Evolutionary conservation across 2,113 vertebrate species (phyloP).

Genomic region (Choloepus hoffmanni): DNA sequence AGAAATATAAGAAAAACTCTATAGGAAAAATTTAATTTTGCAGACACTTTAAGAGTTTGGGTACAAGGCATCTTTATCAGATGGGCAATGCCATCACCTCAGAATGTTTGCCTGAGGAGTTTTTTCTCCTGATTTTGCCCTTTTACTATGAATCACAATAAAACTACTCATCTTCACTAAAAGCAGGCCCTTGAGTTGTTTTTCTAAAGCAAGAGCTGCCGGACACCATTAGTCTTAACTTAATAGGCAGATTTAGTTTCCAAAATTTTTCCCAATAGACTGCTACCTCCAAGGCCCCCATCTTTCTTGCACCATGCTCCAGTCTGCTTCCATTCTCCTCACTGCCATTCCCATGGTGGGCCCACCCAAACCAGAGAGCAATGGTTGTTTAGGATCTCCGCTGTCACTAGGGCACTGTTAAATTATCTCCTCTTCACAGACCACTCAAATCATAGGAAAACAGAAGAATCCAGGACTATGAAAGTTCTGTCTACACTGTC

Average conservation of each 20-base stretch:
- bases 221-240: neutral
- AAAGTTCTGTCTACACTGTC: neutral
- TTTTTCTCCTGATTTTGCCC: neutral
- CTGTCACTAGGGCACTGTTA: no score
- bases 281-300: neutral
- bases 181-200: neutral
- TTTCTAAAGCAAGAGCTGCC: neutral
- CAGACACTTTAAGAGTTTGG: neutral
- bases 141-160: neutral
- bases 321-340: neutral
- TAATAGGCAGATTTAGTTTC: neutral
- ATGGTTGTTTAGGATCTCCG: fast-evolving
- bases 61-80: neutral
- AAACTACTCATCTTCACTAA: neutral
- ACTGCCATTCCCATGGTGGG: fast-evolving
- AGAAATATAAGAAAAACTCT: neutral
- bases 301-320: neutral
- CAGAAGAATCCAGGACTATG: neutral
- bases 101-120: neutral
- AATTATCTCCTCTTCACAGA: neutral
- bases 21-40: neutral
- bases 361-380: neutral
- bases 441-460: neutral
- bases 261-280: neutral
- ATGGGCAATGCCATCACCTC: neutral